Evolutionary conservation across 2,113 vertebrate species (phyloP).

Genomic region (Phocoena phocoena): DNA sequence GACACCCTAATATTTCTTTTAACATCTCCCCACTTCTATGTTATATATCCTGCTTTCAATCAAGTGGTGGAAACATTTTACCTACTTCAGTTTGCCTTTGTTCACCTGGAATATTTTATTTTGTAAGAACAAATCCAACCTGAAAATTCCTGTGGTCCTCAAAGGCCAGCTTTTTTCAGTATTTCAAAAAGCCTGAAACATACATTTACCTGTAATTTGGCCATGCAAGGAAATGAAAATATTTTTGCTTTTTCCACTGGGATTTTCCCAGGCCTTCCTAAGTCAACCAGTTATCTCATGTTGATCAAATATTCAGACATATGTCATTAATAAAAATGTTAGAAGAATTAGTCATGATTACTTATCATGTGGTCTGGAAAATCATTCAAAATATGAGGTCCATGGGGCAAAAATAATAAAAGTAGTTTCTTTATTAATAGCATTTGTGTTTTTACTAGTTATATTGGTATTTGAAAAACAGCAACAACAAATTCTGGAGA

Average conservation of each 20-base stretch:
- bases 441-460: not conserved
- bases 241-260: conserved; percentile 21
- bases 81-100: not conserved
- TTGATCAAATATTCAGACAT: conserved; percentile 18
- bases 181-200: conserved; percentile 28
- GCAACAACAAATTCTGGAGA: not conserved
- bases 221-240: conserved; percentile 27
- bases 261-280: not conserved
- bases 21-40: not conserved
- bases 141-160: not conserved
- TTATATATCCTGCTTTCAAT: not conserved
- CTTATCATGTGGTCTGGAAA: not conserved
- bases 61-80: not conserved
- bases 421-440: not conserved
- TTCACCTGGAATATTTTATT: conserved; percentile 18
- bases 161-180: not conserved
- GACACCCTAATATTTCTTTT: not conserved
- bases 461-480: not conserved
- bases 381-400: conserved; percentile 48
- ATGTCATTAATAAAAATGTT: not conserved
- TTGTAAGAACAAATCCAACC: not conserved
- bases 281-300: not conserved
- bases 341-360: conserved; percentile 29
- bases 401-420: not conserved
- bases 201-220: not conserved